Conservation (phyloP, 1,140 invertebrate genomes). For the Caenorhabditis inopinata region DNA sequence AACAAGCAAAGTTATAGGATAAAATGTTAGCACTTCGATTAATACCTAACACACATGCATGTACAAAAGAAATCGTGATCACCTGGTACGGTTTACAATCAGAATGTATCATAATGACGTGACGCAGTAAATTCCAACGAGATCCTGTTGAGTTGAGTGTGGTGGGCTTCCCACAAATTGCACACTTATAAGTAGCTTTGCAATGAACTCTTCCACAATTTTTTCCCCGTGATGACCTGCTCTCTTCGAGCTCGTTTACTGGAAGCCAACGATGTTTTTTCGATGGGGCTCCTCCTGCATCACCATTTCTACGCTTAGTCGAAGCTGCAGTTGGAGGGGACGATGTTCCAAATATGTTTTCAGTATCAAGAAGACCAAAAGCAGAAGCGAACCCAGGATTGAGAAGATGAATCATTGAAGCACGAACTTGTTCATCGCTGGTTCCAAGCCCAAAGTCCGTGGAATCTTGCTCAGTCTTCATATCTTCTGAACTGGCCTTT, state of each 20-base stretch:
- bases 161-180: slow-evolving; percentile 39
- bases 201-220: slow-evolving; percentile 41
- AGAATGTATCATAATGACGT: slow-evolving; percentile 43
- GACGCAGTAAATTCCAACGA: slow-evolving; percentile 36
- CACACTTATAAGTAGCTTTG: slow-evolving; percentile 43
- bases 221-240: slow-evolving; percentile 31
- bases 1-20: neutral
- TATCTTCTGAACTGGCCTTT: neutral
- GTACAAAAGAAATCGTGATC: neutral
- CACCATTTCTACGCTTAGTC: neutral
- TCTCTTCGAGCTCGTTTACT: slow-evolving; percentile 40
- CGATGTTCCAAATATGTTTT: neutral
- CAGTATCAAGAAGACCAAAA: neutral
- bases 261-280: slow-evolving; percentile 41
- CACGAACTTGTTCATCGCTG: slow-evolving; percentile 32
- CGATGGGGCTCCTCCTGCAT: neutral
- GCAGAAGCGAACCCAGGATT: neutral
- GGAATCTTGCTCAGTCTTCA: slow-evolving; percentile 32
- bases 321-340: neutral
- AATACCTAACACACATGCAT: neutral
- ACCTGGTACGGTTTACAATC: slow-evolving; percentile 39
- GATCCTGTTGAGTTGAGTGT: slow-evolving; percentile 43
- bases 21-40: neutral
- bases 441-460: slow-evolving; percentile 33
- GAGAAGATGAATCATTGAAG: slow-evolving; percentile 35